phyloP scores from a whole-genome alignment of 1,140 invertebrate species.

The Drosophila albomicans region DNA sequence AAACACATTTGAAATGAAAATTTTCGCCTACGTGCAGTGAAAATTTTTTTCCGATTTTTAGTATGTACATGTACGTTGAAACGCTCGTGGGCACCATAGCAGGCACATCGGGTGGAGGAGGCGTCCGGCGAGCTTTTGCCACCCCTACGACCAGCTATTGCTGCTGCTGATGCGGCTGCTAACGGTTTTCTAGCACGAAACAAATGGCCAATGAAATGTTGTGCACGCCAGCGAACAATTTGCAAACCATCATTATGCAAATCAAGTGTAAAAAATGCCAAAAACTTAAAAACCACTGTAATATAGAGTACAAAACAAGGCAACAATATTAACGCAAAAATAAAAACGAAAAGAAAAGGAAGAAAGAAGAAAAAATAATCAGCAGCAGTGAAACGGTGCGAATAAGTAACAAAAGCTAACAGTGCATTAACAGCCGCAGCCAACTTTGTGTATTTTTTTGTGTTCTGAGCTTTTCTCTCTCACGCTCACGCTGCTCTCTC shows the following conservation, averaged over 20 bases:
- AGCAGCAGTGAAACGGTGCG: constrained; percentile 15
- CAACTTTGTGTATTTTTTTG: constrained; percentile 48
- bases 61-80: constrained; percentile 84
- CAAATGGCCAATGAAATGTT: constrained; percentile 58
- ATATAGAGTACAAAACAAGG: constrained; percentile 49
- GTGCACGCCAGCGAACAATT: constrained; percentile 56
- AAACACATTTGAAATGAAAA: constrained; percentile 47
- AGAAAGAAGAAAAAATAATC: constrained; percentile 28
- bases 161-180: constrained; percentile 31
- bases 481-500: constrained; percentile 6
- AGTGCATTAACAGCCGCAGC: constrained; percentile 62
- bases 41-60: constrained; percentile 81
- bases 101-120: constrained; percentile 56
- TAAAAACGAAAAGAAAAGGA: no score
- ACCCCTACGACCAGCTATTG: constrained; percentile 38
- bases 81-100: constrained; percentile 66
- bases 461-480: constrained; percentile 53
- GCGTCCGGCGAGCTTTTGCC: constrained; percentile 67
- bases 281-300: constrained; percentile 57
- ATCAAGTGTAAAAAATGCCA: constrained; percentile 69
- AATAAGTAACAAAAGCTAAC: constrained; percentile 33
- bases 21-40: constrained; percentile 76
- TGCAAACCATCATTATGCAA: constrained; percentile 60
- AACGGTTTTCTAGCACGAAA: constrained; percentile 55
- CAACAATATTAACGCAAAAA: constrained; percentile 34